Base-by-base conservation (phyloP, 30 jellyfish, hydroid and myxozoan species). In the Hydractinia echinata region DNA sequence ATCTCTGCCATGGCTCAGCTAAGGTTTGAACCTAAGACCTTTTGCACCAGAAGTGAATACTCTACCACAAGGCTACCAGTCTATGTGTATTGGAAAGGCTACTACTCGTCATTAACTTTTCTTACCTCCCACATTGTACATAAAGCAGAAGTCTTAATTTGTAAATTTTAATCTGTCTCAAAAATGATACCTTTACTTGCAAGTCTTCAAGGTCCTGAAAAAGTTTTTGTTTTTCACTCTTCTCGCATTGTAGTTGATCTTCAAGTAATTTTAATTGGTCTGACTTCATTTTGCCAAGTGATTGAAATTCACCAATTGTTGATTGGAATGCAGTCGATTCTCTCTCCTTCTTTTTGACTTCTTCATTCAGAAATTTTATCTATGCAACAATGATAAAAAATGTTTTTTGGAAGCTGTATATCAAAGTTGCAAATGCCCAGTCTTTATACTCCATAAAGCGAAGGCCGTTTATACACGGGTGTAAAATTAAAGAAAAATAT, bases 141-240 rank as follows among this genome's bases (percentile, higher is more conserved):
- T 30, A 30, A 2, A 30, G 44, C 44, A 30, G 44, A 30, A 30
- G 44, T 30, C 44, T 0, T 30, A 30, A 30, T 0, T 30, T 30
- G 44, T 2, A 30, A 30, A 30, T 30, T n/a, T 30, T 30, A 30
- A 30, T 2, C 2, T 30, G 1, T 30, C 44, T 30, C 44, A 30
- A 0, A 30, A 30, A 30, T 30, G 44, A 20, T 62, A 89, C 96
- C 78, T 89, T 81, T 5, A 52, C 70, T 60, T 77, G 77, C 21
- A 84, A 76, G 3, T 89, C 67, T 51, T 81, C 87, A 5, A 83
- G 73, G 15, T 83, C 94, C n/a, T 84, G 76, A 56, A 72, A 85
- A 5, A 89, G 82, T 60, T 55, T 72, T 14, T 67, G 19, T 76
- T 84, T 83, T 67, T 81, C 94, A 66, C 68, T 18, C 67, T 72